Percentiles rank a stretch among this genome's conserved stretches.
Conservation (phyloP, 2,113 vertebrate genomes). For the Gadus macrocephalus region DNA sequence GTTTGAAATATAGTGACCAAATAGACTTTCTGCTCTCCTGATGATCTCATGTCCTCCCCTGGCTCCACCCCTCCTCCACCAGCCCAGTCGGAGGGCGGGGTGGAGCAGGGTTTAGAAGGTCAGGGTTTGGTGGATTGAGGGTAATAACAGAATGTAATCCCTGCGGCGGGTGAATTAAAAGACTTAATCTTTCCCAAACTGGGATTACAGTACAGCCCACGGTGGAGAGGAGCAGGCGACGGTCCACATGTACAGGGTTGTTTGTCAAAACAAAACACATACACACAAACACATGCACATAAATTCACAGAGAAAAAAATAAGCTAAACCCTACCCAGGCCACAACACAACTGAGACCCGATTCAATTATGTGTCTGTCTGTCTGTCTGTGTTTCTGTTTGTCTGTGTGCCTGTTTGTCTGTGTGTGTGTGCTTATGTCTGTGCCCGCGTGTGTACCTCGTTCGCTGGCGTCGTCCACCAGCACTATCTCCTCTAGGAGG, state of each 20-base stretch:
- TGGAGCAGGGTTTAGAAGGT: conserved; percentile 4
- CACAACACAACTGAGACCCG: conserved; percentile 6
- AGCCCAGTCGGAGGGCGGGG: neutral
- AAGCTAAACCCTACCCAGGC: conserved; percentile 52
- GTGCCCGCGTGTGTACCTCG: conserved; percentile 75
- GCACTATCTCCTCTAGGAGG: conserved; percentile 91
- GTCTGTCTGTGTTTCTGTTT: conserved; percentile 6
- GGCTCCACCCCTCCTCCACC: neutral
- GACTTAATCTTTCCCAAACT: conserved; percentile 65
- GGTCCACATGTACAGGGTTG: conserved; percentile 22
- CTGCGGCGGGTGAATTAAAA: conserved; percentile 57
- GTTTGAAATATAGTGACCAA: too few relatives aligned
- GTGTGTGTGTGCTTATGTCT: conserved; percentile 8
- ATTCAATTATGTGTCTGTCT: conserved; percentile 34
- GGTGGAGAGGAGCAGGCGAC: conserved; percentile 44
- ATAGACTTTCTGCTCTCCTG: too few relatives aligned
- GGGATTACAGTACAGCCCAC: conserved; percentile 56
- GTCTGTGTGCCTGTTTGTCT: conserved; percentile 4
- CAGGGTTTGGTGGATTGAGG: conserved; percentile 29
- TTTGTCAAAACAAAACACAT: conserved; percentile 6
- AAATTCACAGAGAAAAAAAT: conserved; percentile 24
- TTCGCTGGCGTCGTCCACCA: conserved; percentile 96
- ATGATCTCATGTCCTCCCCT: neutral
- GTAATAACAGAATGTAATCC: conserved; percentile 67
- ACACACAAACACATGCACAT: conserved; percentile 4